Base-by-base conservation (phyloP, 1,140 invertebrate genomes). In the Panagrolaimus sp. region DNA sequence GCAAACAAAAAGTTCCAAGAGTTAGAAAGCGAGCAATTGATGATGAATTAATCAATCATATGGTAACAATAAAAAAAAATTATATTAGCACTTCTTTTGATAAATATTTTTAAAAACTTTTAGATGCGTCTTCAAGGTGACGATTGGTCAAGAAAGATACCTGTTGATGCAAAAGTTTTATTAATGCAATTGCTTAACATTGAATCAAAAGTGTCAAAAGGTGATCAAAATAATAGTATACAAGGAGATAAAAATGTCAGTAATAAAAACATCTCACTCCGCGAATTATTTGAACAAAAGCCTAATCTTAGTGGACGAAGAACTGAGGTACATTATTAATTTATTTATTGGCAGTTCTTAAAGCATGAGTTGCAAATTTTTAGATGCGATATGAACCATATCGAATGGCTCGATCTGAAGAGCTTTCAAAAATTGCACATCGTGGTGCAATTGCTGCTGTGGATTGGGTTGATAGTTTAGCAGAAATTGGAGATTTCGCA, bases 311-410 rank as follows among this genome's bases (percentile, higher is more conserved):
- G 57, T 45, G 66, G 69, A 11, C 45, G 75, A 61, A 65, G 74
- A 64, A 74, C 73, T 48, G 81, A 78, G 65, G 79, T 78, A 51
- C 27, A 42, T 46, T 43, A 43, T 43, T 38, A 46, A 67, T 2
- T n/a, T n/a, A n/a, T n/a, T n/a, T n/a, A n/a, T n/a, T n/a, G n/a
- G n/a, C n/a, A n/a, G n/a, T n/a, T n/a, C n/a, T n/a, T n/a, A 20
- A 25, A 47, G 65, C 20, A 20, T 38, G 23, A 27, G 0, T 25
- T 38, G 9, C n/a, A 44, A 67, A 31, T 20, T 45, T 72, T 67
- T 48, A 83, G 79, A 81, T 81, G 82, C 72, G 79, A 27, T 81
- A 83, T 69, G 79, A 81, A 57, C 78, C 78, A 31, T 81, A 76
- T 42, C 63, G 79, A 64, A 83, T 81, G 76, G 78, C 79, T 9